Evolutionary conservation across 1,140 invertebrate species (phyloP).

Genomic region (Pseudomyrmex sp.): DNA sequence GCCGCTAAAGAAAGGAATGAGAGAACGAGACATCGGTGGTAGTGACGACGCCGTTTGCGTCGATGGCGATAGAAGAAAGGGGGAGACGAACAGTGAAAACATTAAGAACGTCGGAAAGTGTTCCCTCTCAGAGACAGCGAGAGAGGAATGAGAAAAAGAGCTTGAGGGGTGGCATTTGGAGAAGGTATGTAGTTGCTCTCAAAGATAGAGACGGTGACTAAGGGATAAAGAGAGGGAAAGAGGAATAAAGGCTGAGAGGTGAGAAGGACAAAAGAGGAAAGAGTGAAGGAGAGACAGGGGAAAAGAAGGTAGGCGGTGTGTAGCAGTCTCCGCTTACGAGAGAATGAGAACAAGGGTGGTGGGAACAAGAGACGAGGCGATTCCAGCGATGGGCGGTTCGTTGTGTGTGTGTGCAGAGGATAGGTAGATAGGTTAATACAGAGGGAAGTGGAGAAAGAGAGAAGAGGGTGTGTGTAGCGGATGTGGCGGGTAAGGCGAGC

Average conservation of each 20-base stretch:
- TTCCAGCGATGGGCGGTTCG: constrained; percentile 37
- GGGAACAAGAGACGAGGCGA: constrained; percentile 48
- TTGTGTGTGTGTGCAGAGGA: background rate
- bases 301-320: constrained; percentile 34
- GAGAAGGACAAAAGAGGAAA: background rate
- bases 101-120: constrained; percentile 37
- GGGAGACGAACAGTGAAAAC: constrained; percentile 56
- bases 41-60: constrained; percentile 55
- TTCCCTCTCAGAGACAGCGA: constrained; percentile 34
- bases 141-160: background rate
- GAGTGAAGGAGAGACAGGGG: background rate
- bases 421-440: constrained; percentile 41
- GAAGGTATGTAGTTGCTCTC: constrained; percentile 17
- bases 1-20: constrained; percentile 4
- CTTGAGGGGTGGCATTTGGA: constrained; percentile 6
- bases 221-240: constrained; percentile 4
- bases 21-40: constrained; percentile 36
- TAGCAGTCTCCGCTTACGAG: constrained; percentile 36
- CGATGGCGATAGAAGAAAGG: background rate
- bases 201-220: constrained; percentile 32
- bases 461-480: constrained; percentile 42
- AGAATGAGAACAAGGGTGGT: constrained; percentile 32
- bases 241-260: background rate
- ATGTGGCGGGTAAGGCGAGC: constrained; percentile 71
- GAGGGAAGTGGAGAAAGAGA: constrained; percentile 42